Percentiles rank a stretch among this genome's conserved stretches.
Evolutionary conservation across 30 jellyfish, hydroid and myxozoan species (phyloP).

Genomic region (Turritopsis rubra): DNA sequence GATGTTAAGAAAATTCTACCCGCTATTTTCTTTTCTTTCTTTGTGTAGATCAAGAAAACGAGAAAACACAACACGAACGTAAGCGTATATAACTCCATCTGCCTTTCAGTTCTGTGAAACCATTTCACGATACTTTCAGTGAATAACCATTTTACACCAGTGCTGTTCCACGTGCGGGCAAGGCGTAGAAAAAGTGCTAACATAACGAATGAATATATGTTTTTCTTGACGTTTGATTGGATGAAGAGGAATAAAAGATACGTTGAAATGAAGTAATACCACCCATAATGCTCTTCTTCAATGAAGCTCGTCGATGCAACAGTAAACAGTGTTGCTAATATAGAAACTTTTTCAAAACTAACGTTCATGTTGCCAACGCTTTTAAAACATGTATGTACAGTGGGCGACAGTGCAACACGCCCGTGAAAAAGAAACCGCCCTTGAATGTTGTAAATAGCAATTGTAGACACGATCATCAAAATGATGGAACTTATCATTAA

Average conservation of each 20-base stretch:
- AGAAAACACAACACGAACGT: background rate
- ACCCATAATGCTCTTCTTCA: slow-evolving; percentile 83
- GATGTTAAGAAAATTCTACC: background rate
- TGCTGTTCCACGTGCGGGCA: slow-evolving; percentile 66
- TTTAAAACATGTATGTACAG: background rate
- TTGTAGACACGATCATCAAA: background rate
- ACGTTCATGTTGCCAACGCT: background rate
- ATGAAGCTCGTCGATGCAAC: slow-evolving; percentile 59
- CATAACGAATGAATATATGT: background rate
- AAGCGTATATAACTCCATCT: background rate
- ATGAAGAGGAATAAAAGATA: slow-evolving; percentile 12
- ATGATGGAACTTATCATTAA: background rate
- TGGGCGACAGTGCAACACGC: background rate
- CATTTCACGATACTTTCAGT: background rate
- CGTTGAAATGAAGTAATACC: slow-evolving; percentile 44
- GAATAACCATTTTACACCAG: slow-evolving; percentile 71
- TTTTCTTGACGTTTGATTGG: background rate
- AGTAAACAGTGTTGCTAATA: background rate
- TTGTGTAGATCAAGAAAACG: background rate
- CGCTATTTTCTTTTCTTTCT: background rate
- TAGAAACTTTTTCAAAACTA: background rate
- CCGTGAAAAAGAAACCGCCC: background rate
- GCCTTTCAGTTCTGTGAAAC: background rate
- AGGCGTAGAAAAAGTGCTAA: slow-evolving; percentile 21
- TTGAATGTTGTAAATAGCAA: background rate